These are phyloP conservation scores for Nomia melanderi DNA, from an alignment of 1,140 invertebrate genomes.

Conservation along the genomic window DNA sequence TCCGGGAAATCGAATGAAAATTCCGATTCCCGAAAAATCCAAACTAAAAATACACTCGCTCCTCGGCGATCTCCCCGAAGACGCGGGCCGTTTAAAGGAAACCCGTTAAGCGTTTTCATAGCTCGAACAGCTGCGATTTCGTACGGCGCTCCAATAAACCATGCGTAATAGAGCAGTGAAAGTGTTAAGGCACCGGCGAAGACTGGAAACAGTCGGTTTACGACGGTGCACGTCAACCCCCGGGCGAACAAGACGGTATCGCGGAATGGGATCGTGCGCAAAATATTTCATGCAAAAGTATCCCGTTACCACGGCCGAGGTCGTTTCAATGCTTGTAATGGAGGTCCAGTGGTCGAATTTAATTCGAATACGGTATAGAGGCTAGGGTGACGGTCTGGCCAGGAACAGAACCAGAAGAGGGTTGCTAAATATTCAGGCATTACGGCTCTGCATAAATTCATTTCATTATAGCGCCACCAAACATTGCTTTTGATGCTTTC, in stretches of 20 bases:
- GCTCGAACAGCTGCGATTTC: not conserved
- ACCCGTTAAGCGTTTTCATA: no score
- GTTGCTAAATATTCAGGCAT: constrained; percentile 84
- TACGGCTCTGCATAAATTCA: constrained; percentile 85
- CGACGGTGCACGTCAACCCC: not conserved
- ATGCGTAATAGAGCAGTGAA: not conserved
- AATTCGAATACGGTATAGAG: constrained; percentile 68
- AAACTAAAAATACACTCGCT: no score
- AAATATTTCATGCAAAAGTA: constrained; percentile 53
- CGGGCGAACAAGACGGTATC: not conserved
- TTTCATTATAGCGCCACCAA: constrained; percentile 84
- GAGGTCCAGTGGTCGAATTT: constrained; percentile 68
- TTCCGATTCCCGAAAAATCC: no score
- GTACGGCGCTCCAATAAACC: not conserved
- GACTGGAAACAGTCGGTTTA: no score
- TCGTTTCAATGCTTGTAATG: constrained; percentile 61
- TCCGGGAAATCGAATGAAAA: no score
- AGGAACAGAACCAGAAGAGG: constrained; percentile 79
- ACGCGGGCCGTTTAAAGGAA: no score
- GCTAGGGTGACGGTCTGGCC: constrained; percentile 71
- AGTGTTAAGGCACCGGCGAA: not conserved
- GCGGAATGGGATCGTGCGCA: not conserved
- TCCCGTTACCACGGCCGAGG: constrained; percentile 39
- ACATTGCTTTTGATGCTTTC: constrained; percentile 83
- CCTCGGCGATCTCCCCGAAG: no score